These are phyloP conservation scores for Dicerorhinus sumatrensis DNA, from an alignment of 2,113 vertebrate genomes.

Conservation along the genomic window DNA sequence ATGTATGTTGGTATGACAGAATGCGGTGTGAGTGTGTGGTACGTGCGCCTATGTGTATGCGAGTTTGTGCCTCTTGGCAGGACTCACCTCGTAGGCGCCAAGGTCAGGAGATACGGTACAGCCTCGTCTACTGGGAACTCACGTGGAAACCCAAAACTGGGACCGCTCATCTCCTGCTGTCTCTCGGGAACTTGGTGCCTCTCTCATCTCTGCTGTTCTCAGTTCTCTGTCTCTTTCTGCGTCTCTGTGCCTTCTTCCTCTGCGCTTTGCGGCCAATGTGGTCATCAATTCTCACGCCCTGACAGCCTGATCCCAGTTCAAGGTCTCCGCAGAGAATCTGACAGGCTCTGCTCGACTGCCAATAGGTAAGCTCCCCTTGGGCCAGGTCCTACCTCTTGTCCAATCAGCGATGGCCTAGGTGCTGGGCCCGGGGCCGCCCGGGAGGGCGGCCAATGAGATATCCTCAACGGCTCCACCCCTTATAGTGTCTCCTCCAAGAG, in stretches of 20 bases:
- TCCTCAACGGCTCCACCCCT: not conserved
- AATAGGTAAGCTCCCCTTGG: not conserved
- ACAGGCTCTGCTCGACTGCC: not conserved
- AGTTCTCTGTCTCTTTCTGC: not conserved
- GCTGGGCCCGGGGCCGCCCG: not conserved
- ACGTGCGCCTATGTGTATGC: not conserved
- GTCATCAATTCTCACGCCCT: not conserved
- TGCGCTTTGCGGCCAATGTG: not conserved
- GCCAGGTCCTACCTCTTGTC: not conserved
- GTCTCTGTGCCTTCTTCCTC: not conserved
- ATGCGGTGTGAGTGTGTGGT: not conserved
- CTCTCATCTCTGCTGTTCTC: not conserved
- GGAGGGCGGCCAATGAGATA: not conserved
- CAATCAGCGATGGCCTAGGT: slow-evolving; percentile 12
- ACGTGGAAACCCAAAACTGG: not conserved
- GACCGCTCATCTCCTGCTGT: not conserved
- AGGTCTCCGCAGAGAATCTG: not conserved
- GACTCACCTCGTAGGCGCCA: not conserved
- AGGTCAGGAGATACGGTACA: not conserved
- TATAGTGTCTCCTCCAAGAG: not conserved
- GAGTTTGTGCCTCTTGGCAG: not conserved
- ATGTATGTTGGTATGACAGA: too few relatives aligned
- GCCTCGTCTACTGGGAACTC: not conserved
- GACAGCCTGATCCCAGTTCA: not conserved
- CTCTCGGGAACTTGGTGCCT: not conserved